These are phyloP conservation scores for Sebastes iracundus DNA, from an alignment of 2,797 vertebrate species.

Conservation along the genomic window DNA sequence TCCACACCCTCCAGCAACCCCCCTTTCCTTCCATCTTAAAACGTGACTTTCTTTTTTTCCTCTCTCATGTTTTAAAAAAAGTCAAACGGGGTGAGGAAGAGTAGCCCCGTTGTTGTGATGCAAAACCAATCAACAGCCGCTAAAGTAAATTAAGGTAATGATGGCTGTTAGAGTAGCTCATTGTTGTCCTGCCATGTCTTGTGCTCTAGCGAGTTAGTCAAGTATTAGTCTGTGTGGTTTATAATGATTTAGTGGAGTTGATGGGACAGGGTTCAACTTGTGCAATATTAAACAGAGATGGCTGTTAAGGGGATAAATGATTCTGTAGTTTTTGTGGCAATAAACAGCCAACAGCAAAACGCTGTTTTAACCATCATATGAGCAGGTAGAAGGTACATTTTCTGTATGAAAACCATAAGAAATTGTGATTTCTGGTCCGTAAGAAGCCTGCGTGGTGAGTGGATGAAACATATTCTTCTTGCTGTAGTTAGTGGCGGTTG, in stretches of 20 bases:
- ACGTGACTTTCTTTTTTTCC: neutral
- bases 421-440: neutral
- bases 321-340: neutral
- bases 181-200: neutral
- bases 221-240: neutral
- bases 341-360: neutral
- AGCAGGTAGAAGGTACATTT: neutral
- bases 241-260: neutral
- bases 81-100: neutral
- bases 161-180: constrained; percentile 14
- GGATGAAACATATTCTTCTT: neutral
- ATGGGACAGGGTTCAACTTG: neutral
- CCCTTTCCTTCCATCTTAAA: neutral
- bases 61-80: neutral
- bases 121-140: neutral
- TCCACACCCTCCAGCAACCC: neutral
- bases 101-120: neutral
- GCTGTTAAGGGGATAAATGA: neutral
- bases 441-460: neutral
- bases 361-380: neutral
- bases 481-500: neutral
- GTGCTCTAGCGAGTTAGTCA: neutral
- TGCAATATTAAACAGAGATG: neutral
- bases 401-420: neutral
- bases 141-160: constrained; percentile 27